These are phyloP conservation scores for Acropternis orthonyx DNA, from an alignment of 2,797 vertebrate genomes.

Conservation along the genomic window DNA sequence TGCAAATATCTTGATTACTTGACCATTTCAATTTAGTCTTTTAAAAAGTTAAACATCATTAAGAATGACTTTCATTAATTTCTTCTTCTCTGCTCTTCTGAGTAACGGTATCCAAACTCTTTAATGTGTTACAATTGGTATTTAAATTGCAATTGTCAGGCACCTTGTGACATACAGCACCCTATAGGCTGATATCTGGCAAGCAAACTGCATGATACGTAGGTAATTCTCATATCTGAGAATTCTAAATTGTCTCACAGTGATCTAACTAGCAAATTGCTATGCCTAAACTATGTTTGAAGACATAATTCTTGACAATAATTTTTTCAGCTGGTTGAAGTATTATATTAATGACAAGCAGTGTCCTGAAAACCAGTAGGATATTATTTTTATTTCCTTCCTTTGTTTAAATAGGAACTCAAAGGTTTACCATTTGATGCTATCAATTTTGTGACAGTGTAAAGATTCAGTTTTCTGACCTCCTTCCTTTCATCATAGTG, in stretches of 20 bases:
- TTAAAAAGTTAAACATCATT: neutral
- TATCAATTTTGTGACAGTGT: neutral
- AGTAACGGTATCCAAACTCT: neutral
- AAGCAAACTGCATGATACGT: neutral
- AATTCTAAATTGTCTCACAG: neutral
- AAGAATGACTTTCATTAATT: neutral
- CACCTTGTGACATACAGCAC: neutral
- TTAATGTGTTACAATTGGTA: neutral
- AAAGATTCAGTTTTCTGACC: neutral
- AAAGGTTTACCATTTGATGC: neutral
- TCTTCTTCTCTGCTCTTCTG: neutral
- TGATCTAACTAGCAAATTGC: neutral
- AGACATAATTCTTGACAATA: neutral
- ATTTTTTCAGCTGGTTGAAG: neutral
- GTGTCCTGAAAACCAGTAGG: neutral
- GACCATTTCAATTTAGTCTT: neutral
- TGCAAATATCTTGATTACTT: neutral
- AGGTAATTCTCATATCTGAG: neutral
- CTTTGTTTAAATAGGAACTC: neutral
- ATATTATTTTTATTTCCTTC: neutral
- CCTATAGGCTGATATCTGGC: neutral
- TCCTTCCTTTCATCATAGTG: neutral
- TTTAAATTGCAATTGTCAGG: neutral
- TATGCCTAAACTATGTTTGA: neutral
- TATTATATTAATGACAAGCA: neutral